Evolutionary conservation across 35 echinoderm and acorn worm species (phyloP).

Genomic region (Chiridota heheva): DNA sequence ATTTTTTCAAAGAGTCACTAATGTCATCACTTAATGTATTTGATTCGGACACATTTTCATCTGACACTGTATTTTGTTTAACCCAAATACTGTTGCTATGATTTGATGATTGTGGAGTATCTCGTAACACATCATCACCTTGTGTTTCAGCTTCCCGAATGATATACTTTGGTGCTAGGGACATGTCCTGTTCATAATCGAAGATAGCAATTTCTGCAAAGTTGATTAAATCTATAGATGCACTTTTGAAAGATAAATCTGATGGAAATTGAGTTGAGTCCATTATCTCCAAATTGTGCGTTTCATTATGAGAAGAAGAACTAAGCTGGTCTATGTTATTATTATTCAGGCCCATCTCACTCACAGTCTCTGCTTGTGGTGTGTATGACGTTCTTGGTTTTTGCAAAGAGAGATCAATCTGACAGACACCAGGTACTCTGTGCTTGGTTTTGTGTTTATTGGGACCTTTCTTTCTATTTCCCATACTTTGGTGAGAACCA

Average conservation of each 20-base stretch:
- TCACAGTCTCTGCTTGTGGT: too few relatives aligned
- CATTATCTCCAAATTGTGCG: too few relatives aligned
- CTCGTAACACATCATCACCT: neutral
- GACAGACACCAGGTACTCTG: slow-evolving; percentile 19
- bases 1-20: neutral
- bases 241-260: too few relatives aligned
- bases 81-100: neutral
- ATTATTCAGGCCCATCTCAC: too few relatives aligned
- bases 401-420: too few relatives aligned
- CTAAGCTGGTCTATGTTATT: too few relatives aligned
- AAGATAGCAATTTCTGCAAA: too few relatives aligned
- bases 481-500: slow-evolving; percentile 4
- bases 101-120: neutral
- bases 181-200: too few relatives aligned
- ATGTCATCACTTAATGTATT: neutral
- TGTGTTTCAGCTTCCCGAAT: slow-evolving; percentile 3
- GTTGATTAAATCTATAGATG: too few relatives aligned
- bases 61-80: neutral
- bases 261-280: too few relatives aligned
- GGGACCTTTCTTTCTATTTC: slow-evolving; percentile 27
- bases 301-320: too few relatives aligned
- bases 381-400: too few relatives aligned
- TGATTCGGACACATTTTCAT: neutral
- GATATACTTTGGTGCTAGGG: slow-evolving; percentile 3
- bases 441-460: neutral